Evolutionary conservation across 2,113 vertebrate species (phyloP), one percentile per base, ranked within the genome.

Genomic region (Eidolon helvum): DNA sequence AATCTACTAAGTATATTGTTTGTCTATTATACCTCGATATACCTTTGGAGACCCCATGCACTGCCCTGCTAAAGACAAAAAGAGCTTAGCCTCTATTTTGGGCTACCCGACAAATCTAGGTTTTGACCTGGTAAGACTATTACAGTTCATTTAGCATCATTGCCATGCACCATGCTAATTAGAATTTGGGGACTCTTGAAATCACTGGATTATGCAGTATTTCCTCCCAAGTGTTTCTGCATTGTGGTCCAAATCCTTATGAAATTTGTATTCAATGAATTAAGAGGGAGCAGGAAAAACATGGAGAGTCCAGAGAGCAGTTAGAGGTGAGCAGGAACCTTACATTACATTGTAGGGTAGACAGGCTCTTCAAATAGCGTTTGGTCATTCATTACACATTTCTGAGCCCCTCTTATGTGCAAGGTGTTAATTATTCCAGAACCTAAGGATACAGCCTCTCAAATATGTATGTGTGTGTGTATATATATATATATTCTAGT

Each of bases 31-130:
- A 71, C 82, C 72, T 92, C 93, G 45, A 89, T 93, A 79, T 50
- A 94, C 77, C 86, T 97, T 96, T 90, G 22, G 91, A 96, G 94
- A 95, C 82, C 68, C 72, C 12, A 59, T 19, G 1, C 55, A 48
- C 68, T 69, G n/a, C 50, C 89, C 68, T 43, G 10, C 82, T 78
- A 72, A 89, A 96, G 85, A 86, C 77, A 74, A 35, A 93, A 93
- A 65, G 82, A 96, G 83, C 61, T 63, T 82, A 94, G 57, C 45
- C 74, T 97, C 91, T 97, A 97, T 97, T 96, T 94, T 28, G 63
- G 89, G 86, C 89, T 94, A 96, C 89, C 95, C 97, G 97, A 96
- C 83, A 96, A 97, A 98, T 82, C 82, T 97, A 91, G 83, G 57
- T 78, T 97, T 91, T 97, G 97, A 97, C 96, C 97, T 97, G 91